Percentiles rank a stretch among this genome's conserved stretches.
These are phyloP conservation scores for Hybognathus amarus DNA, from an alignment of 2,797 vertebrate species.

Conservation along the genomic window DNA sequence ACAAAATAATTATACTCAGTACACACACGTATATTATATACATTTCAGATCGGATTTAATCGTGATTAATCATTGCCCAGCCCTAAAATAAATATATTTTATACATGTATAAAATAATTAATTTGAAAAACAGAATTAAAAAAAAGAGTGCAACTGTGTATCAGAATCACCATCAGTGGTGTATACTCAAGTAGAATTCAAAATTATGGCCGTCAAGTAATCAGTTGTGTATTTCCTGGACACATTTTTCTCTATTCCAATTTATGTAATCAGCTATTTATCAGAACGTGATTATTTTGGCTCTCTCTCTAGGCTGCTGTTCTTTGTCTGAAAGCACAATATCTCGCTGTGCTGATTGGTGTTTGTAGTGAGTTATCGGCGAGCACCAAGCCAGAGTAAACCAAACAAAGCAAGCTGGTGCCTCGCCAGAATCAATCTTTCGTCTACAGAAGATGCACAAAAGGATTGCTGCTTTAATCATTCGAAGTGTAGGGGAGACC, in stretches of 20 bases:
- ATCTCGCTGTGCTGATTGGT: slow-evolving; percentile 58
- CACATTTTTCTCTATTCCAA: not conserved
- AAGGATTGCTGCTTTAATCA: slow-evolving; percentile 45
- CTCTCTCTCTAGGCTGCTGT: slow-evolving; percentile 54
- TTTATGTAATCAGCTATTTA: slow-evolving; percentile 67
- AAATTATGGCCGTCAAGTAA: not conserved
- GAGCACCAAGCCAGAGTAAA: slow-evolving; percentile 41
- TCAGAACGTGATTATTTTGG: slow-evolving; percentile 60
- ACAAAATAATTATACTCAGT: too few relatives aligned
- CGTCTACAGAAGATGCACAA: slow-evolving; percentile 18
- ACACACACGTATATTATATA: too few relatives aligned
- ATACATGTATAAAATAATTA: not conserved
- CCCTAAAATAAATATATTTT: too few relatives aligned
- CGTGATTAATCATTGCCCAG: too few relatives aligned
- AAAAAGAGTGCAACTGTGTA: not conserved
- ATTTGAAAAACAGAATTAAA: too few relatives aligned
- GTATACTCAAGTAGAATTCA: not conserved
- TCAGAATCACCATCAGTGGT: not conserved
- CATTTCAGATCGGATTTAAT: too few relatives aligned
- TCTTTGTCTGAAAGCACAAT: slow-evolving; percentile 61
- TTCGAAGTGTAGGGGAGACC: slow-evolving; percentile 17
- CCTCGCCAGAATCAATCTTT: slow-evolving; percentile 52
- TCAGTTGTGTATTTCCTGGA: slow-evolving; percentile 55
- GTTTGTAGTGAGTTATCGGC: slow-evolving; percentile 61
- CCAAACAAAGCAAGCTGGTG: slow-evolving; percentile 37